Base-by-base conservation (phyloP, 37 sponge, comb jelly and placozoan genomes). In the Dysidea cf. avara region DNA sequence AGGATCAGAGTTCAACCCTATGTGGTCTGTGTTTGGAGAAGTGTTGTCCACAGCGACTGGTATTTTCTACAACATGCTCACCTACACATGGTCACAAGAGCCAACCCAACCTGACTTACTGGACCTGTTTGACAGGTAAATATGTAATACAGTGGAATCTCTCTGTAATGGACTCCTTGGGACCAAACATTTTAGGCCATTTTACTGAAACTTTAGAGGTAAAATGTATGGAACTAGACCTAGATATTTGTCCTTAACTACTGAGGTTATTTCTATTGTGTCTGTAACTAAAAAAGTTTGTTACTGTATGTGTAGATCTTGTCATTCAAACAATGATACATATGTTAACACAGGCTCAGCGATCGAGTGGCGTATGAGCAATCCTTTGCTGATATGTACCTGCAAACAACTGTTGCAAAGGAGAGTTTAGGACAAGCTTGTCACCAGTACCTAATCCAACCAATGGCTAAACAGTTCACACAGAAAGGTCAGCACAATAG, bases 71-170 rank as follows among this genome's bases (percentile, higher is more conserved):
- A 31, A 39, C 51, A 76, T 90, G 17, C 56, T 75, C 25, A 65
- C 69, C 13, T 71, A 72, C 47, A 71, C 78, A 0, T 90, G 91
- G 82, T 53, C 64, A 37, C 40, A 37, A 0, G 68, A 82, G 24
- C 29, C 67, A 20, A 36, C 31, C 38, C 76, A 43, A 9, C 46
- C 69, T 1, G 39, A 33, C 13, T 71, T 77, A 0, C 61, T 90
- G 68, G 91, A 84, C 29, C 60, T 85, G 38, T 90, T 84, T 76
- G 91, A 90, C 72, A 84, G 66, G 91, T 87, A 60, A 4, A 46
- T 61, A 7, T 37, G 28, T n/a, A n/a, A n/a, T n/a, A n/a, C n/a
- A n/a, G n/a, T n/a, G n/a, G n/a, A n/a, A n/a, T n/a, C n/a, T n/a
- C n/a, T n/a, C n/a, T n/a, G n/a, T n/a, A n/a, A n/a, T n/a, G n/a